These are phyloP conservation scores for Nesoenas mayeri DNA, from an alignment of 2,113 vertebrate species.

Conservation along the genomic window DNA sequence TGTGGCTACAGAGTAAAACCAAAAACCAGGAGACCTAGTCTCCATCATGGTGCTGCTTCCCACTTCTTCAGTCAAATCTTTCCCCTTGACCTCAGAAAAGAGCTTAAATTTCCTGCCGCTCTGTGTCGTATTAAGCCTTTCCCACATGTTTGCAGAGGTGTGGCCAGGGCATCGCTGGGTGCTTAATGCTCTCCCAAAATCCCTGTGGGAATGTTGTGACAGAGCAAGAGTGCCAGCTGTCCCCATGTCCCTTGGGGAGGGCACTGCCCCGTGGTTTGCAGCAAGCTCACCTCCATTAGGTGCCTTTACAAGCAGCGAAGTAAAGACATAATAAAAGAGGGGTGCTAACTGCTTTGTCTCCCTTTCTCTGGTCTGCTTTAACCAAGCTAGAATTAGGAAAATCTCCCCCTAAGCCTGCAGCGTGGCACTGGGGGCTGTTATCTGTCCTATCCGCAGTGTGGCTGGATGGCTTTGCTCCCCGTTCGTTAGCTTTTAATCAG, in stretches of 20 bases:
- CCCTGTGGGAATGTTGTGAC: neutral
- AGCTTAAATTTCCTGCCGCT: neutral
- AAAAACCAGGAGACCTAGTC: neutral
- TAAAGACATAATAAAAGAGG: neutral
- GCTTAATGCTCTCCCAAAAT: neutral
- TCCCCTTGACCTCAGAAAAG: neutral
- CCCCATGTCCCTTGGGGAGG: rapidly evolving
- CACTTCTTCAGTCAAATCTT: neutral
- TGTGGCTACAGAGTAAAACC: neutral
- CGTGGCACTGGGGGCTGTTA: neutral
- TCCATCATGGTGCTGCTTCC: neutral
- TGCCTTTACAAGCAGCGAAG: neutral
- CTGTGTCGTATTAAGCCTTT: neutral
- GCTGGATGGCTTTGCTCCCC: rapidly evolving
- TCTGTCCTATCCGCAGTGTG: rapidly evolving
- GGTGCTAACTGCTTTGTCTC: neutral
- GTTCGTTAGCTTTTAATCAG: neutral
- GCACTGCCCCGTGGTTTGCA: neutral
- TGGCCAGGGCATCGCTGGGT: neutral
- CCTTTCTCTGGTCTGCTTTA: neutral
- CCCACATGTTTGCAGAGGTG: rapidly evolving
- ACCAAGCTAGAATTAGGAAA: neutral
- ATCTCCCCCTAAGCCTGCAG: neutral
- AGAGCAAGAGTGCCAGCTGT: neutral
- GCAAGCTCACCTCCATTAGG: neutral